phyloP scores from a whole-genome alignment of 2,113 vertebrate genomes.

The Clarias batrachus region DNA sequence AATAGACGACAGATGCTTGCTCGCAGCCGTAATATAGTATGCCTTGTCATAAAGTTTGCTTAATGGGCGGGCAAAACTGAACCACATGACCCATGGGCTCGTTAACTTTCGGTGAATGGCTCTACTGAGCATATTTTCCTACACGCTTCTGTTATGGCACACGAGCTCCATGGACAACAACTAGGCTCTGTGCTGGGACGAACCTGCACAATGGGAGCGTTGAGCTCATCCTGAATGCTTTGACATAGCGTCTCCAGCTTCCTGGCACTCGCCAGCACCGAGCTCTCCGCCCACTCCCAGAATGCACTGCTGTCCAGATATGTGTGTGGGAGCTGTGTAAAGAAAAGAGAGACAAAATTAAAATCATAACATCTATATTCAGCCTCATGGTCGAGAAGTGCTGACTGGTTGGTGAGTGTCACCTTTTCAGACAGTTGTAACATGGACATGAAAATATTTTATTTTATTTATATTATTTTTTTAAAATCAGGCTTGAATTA shows the following conservation, averaged over 20 bases:
- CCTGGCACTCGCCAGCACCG: slow-evolving; percentile 63
- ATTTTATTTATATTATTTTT: not conserved
- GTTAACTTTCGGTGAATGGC: slow-evolving; percentile 34
- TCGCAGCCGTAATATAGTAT: slow-evolving; percentile 11
- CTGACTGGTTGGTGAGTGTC: not conserved
- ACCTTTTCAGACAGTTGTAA: not conserved
- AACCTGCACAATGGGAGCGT: slow-evolving; percentile 75
- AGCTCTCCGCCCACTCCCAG: slow-evolving; percentile 79
- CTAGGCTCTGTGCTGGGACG: slow-evolving; percentile 19
- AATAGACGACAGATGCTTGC: slow-evolving; percentile 24
- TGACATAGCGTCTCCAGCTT: slow-evolving; percentile 74
- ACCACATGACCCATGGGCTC: slow-evolving; percentile 22
- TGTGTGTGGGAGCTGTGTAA: slow-evolving; percentile 80
- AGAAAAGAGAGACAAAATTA: slow-evolving; percentile 32
- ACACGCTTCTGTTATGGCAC: slow-evolving; percentile 15
- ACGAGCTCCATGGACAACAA: slow-evolving; percentile 28
- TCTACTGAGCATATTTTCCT: slow-evolving; percentile 24
- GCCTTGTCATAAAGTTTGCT: not conserved
- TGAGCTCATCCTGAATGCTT: slow-evolving; percentile 75
- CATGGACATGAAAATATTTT: not conserved
- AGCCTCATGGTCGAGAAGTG: not conserved
- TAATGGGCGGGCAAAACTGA: slow-evolving; percentile 15
- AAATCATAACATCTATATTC: slow-evolving; percentile 19
- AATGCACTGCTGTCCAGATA: slow-evolving; percentile 72
- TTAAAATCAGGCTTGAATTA: not conserved